Conservation (phyloP, 1,140 invertebrate species). For the Maconellicoccus hirsutus region DNA sequence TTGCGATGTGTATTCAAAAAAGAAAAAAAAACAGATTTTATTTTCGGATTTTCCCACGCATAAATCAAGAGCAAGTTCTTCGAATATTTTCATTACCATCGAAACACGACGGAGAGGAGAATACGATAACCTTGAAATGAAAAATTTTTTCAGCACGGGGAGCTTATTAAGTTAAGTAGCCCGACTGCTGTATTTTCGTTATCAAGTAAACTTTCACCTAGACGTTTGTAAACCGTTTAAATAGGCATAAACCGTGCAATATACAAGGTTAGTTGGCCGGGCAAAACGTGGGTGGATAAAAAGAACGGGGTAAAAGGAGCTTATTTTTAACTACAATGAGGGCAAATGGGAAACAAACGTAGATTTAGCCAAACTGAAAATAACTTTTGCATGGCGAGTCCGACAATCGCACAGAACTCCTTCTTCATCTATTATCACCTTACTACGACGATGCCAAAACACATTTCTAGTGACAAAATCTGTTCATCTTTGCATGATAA, state of each 20-base stretch:
- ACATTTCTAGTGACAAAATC: constrained; percentile 13
- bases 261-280: constrained; percentile 17
- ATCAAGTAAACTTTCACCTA: not conserved
- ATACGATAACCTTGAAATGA: not conserved
- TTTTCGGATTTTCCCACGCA: not conserved
- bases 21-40: too few relatives aligned
- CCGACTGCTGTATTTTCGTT: not conserved
- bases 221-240: not conserved
- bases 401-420: constrained; percentile 11
- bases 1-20: too few relatives aligned
- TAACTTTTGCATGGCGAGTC: constrained; percentile 19
- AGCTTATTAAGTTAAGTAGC: not conserved
- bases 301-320: constrained; percentile 16
- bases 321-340: constrained; percentile 18
- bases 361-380: constrained; percentile 17
- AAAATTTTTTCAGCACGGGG: not conserved
- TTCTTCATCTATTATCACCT: constrained; percentile 19
- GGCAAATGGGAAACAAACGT: constrained; percentile 13
- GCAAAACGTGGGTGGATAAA: constrained; percentile 15
- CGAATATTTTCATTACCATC: not conserved
- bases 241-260: constrained; percentile 17
- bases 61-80: not conserved
- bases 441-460: constrained; percentile 15
- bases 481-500: not conserved
- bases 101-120: too few relatives aligned